Evolutionary conservation across 2,888 invertebrate genomes (phyloP), one percentile per base, ranked within the genome.

Genomic region (Sesia bembeciformis): DNA sequence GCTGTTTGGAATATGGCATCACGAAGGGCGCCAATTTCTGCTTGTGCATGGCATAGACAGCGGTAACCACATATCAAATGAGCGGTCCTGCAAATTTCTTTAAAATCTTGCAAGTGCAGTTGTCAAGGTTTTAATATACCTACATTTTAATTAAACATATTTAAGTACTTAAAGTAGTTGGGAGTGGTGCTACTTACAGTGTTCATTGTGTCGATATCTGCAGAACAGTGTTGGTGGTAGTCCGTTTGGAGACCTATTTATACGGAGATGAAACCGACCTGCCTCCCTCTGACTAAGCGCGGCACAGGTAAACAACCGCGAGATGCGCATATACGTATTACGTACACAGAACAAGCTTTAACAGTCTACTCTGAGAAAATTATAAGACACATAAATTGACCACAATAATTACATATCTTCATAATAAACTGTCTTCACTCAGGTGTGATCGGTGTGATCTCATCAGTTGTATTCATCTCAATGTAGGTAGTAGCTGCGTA

Each of bases 141-240:
- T 23, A 5, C 1, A 41, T 41, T 41, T 41, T 6, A 5, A 41
- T 41, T 41, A 41, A 41, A 41, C 5, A 41, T 41, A 3, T 51
- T 7, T 52, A 3, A 40, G n/a, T 52, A n/a, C 5, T 8, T 40
- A 8, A 52, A 40, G 0, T 7, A 23, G 50, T 39, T 50, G 38
- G 7, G n/a, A 51, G 39, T 39, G 5, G 8, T 8, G 39, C 5
- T 67, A 82, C 84, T 84, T 61, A 86, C 85, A 59, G 77, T 79
- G 72, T 83, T 84, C 85, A 86, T 86, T 68, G 70, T 81, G 66
- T 58, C 67, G 68, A 64, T 60, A 67, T 64, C 67, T 60, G 62
- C 63, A 60, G 59, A 60, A 60, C 58, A 75, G 68, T 79, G 75
- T 61, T 58, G 62, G 56, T 62, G 58, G 57, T 63, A 58, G 52